Percentiles rank a stretch among this genome's conserved stretches.
phyloP scores from a whole-genome alignment of 1,140 invertebrate genomes.

The Druon quercuslanigerum region DNA sequence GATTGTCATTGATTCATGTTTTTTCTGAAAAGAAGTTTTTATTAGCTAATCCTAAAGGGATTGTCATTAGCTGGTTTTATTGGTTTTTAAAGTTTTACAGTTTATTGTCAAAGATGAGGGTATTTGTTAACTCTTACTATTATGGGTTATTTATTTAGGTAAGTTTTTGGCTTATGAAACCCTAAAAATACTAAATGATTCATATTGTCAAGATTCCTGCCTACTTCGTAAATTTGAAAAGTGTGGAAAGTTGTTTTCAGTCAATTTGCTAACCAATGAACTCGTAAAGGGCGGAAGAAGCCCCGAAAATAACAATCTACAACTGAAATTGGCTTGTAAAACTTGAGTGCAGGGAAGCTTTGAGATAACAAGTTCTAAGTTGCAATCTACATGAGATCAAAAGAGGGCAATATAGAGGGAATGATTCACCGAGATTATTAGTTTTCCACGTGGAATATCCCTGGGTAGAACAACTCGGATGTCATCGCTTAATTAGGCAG shows the following conservation, averaged over 20 bases:
- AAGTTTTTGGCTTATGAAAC: too few species aligned
- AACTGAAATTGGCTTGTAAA: conserved; percentile 21
- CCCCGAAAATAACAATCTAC: conserved; percentile 6
- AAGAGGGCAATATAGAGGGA: background rate
- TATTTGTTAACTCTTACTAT: too few species aligned
- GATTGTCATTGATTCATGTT: too few species aligned
- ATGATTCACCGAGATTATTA: conserved; percentile 48
- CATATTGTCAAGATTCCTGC: too few species aligned
- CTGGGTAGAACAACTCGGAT: conserved; percentile 30
- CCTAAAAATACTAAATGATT: too few species aligned
- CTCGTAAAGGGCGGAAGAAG: background rate
- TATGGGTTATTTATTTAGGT: too few species aligned
- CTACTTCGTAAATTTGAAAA: background rate
- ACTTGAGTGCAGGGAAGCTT: background rate
- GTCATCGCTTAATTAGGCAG: conserved; percentile 52
- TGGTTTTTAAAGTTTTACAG: too few species aligned
- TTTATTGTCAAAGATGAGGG: too few species aligned
- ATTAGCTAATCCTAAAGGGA: too few species aligned
- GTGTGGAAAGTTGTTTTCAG: background rate
- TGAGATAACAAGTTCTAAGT: conserved; percentile 17
- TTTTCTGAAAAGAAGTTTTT: too few species aligned
- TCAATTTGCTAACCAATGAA: background rate
- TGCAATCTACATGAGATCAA: background rate
- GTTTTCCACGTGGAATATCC: conserved; percentile 37
- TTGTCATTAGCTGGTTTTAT: too few species aligned